Evolutionary conservation across 2,888 invertebrate genomes (phyloP).

Genomic region (Heterodera filipjevi): DNA sequence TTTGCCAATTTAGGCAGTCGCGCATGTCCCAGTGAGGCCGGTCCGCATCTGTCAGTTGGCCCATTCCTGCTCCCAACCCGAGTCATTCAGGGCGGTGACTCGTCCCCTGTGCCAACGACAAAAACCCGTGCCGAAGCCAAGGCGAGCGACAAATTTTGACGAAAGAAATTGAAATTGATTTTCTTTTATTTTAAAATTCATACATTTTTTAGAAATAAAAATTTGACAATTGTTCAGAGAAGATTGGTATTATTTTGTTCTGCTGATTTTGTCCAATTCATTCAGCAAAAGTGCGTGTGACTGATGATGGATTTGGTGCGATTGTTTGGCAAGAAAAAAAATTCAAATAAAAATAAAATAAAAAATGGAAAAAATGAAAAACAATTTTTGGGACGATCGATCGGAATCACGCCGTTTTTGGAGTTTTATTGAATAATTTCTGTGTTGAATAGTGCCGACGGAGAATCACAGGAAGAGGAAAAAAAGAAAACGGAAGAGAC

Average conservation of each 20-base stretch:
- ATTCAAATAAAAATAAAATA: not conserved
- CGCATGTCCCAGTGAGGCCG: not conserved
- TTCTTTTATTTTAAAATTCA: not conserved
- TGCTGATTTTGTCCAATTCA: not conserved
- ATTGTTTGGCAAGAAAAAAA: conserved; percentile 3
- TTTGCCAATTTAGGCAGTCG: not conserved
- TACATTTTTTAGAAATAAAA: not conserved
- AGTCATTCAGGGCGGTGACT: not conserved
- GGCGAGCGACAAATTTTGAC: not conserved
- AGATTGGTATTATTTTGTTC: not conserved
- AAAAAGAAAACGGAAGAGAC: too few relatives aligned
- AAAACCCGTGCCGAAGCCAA: conserved; percentile 10
- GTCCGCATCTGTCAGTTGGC: not conserved
- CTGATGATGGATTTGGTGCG: not conserved
- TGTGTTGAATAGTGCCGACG: not conserved
- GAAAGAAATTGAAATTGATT: not conserved
- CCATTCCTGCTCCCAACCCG: conserved; percentile 11
- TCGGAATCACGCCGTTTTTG: not conserved
- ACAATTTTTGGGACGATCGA: conserved; percentile 2
- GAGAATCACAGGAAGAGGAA: not conserved
- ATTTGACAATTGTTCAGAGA: not conserved
- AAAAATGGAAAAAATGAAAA: not conserved
- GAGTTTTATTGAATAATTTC: not conserved
- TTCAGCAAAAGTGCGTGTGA: not conserved
- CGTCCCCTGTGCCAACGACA: not conserved